phyloP scores from a whole-genome alignment of 1,140 invertebrate genomes.

The Bombyx mandarina region DNA sequence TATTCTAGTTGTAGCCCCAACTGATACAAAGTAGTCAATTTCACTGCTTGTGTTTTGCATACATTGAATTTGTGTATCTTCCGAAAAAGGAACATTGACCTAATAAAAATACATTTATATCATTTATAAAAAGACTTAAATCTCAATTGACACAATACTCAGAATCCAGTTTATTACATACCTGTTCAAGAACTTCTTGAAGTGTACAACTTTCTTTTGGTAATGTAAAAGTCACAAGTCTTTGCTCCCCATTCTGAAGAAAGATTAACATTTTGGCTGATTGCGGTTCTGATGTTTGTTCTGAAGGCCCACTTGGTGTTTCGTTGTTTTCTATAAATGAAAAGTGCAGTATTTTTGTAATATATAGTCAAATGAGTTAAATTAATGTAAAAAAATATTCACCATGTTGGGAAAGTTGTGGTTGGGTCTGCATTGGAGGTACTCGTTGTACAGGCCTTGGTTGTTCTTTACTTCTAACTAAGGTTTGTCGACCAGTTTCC shows the following conservation, averaged over 20 bases:
- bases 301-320: conserved; percentile 34
- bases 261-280: conserved; percentile 83
- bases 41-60: conserved; percentile 78
- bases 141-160: too few relatives aligned
- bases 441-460: conserved; percentile 57
- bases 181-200: conserved; percentile 83
- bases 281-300: conserved; percentile 66
- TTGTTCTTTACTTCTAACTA: conserved; percentile 59
- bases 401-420: conserved; percentile 34
- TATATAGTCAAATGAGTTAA: too few relatives aligned
- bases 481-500: conserved; percentile 51
- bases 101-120: conserved; percentile 37
- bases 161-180: conserved; percentile 3
- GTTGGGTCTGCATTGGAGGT: conserved; percentile 49
- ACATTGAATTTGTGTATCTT: conserved; percentile 77
- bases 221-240: conserved; percentile 83
- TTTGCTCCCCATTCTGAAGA: conserved; percentile 79
- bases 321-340: conserved; percentile 40
- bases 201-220: conserved; percentile 85
- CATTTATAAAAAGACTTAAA: not conserved
- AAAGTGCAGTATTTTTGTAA: conserved; percentile 1
- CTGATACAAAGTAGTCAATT: conserved; percentile 83
- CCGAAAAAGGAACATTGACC: conserved; percentile 75
- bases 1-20: conserved; percentile 69
- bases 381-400: not conserved